These are phyloP conservation scores for Mirounga angustirostris DNA, from an alignment of 2,113 vertebrate species.

Conservation along the genomic window DNA sequence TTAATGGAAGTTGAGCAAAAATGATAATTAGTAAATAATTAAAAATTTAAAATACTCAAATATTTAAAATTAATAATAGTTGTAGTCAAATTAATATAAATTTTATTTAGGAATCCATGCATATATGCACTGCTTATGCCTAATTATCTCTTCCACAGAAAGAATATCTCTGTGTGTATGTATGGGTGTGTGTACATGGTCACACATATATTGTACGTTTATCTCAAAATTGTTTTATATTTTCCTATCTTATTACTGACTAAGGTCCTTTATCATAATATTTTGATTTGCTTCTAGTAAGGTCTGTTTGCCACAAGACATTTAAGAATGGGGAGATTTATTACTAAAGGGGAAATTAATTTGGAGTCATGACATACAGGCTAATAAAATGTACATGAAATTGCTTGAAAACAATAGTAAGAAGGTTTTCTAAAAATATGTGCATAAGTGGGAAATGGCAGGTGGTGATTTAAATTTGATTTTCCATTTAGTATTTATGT, in stretches of 20 bases:
- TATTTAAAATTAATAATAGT: constrained; percentile 47
- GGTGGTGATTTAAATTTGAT: neutral
- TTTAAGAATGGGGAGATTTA: constrained; percentile 25
- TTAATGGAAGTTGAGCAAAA: neutral
- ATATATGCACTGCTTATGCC: neutral
- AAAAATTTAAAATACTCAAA: neutral
- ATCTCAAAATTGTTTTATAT: constrained; percentile 9
- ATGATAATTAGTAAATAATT: constrained; percentile 44
- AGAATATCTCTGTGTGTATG: neutral
- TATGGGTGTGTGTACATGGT: neutral
- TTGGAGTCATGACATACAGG: neutral
- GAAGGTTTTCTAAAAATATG: neutral
- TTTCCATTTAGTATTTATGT: neutral
- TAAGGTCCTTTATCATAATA: neutral
- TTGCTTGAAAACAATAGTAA: neutral
- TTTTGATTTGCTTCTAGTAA: constrained; percentile 37
- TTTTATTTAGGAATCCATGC: constrained; percentile 26
- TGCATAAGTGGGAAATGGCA: neutral
- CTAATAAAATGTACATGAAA: neutral
- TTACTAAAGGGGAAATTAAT: neutral
- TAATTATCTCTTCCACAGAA: neutral
- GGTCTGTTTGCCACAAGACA: neutral
- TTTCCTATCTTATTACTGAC: neutral
- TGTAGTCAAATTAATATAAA: neutral
- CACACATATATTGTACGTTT: neutral